These are phyloP conservation scores for Embidobia sp. DNA, from an alignment of 2,888 invertebrate species.

Conservation along the genomic window DNA sequence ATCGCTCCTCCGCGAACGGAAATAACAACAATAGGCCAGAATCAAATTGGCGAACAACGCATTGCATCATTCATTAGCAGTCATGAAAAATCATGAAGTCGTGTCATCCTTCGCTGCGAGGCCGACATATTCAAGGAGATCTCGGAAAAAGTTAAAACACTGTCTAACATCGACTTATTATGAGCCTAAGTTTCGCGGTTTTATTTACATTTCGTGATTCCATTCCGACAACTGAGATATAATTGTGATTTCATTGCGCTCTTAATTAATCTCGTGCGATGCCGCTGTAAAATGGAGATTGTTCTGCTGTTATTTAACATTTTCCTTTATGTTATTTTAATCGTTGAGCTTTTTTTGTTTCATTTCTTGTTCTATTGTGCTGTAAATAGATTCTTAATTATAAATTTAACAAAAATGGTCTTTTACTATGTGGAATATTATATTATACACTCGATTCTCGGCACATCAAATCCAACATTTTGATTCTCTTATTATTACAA, in stretches of 20 bases:
- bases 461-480: no score
- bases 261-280: constrained; percentile 17
- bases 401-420: no score
- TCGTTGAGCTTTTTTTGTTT: constrained; percentile 15
- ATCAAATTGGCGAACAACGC: constrained; percentile 55
- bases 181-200: constrained; percentile 39
- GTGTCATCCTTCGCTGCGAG: constrained; percentile 61
- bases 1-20: constrained; percentile 56
- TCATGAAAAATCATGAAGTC: constrained; percentile 62
- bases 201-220: constrained; percentile 51
- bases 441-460: no score
- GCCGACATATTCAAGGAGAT: constrained; percentile 61
- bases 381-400: no score
- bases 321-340: constrained; percentile 8
- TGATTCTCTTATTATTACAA: no score
- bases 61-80: constrained; percentile 62
- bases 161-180: constrained; percentile 28
- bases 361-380: no score
- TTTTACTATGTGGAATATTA: no score
- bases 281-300: constrained; percentile 20
- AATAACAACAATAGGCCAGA: constrained; percentile 60
- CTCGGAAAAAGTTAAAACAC: constrained; percentile 60
- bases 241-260: constrained; percentile 37
- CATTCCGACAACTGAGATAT: constrained; percentile 34
- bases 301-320: constrained; percentile 28